phyloP scores from a whole-genome alignment of 2,888 invertebrate genomes.

The Agriopis leucophaearia region DNA sequence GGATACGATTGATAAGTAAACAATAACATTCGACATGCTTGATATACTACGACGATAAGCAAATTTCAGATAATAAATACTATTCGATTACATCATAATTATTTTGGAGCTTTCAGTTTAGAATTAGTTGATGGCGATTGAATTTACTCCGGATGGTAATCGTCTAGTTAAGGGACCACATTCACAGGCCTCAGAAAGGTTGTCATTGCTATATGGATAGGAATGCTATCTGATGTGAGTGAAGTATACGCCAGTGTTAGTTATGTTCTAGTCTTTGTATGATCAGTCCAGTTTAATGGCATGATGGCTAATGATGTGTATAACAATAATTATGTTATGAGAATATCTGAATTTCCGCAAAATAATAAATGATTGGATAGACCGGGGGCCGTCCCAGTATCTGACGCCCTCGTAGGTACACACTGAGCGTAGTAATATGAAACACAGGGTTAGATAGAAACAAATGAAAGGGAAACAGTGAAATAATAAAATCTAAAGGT shows the following conservation, averaged over 20 bases:
- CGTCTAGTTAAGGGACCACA: constrained; percentile 74
- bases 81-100: constrained; percentile 68
- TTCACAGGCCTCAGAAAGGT: constrained; percentile 76
- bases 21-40: constrained; percentile 66
- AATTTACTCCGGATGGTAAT: constrained; percentile 59
- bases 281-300: constrained; percentile 75
- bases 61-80: constrained; percentile 57
- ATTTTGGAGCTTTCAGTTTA: constrained; percentile 21
- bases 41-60: constrained; percentile 71
- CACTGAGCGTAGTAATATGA: constrained; percentile 75
- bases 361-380: constrained; percentile 61
- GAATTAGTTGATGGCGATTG: constrained; percentile 26
- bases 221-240: constrained; percentile 82
- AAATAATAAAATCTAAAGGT: constrained; percentile 77
- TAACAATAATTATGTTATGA: constrained; percentile 62
- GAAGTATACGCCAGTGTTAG: constrained; percentile 83
- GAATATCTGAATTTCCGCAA: constrained; percentile 46
- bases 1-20: constrained; percentile 42
- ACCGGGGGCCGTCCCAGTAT: constrained; percentile 57
- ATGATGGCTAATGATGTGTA: constrained; percentile 80
- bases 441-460: constrained; percentile 63
- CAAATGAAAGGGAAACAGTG: constrained; percentile 74
- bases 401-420: constrained; percentile 68
- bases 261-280: constrained; percentile 80
- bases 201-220: constrained; percentile 81